These are phyloP conservation scores for Ctenomys sociabilis DNA, from an alignment of 2,113 vertebrate species.

Conservation along the genomic window DNA sequence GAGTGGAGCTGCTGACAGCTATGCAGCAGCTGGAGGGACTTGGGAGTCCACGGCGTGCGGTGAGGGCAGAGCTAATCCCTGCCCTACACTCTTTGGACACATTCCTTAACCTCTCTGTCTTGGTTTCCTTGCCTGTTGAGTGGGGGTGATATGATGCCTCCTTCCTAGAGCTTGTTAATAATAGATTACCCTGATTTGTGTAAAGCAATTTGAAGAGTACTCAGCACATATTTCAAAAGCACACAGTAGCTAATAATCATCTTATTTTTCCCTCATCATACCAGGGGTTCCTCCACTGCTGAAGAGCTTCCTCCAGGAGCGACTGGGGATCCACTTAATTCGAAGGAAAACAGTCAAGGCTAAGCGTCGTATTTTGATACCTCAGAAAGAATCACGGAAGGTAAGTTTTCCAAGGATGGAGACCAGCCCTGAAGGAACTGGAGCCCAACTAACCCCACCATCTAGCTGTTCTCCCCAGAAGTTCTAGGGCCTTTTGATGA, in stretches of 20 bases:
- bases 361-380: constrained; percentile 80
- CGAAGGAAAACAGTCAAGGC: constrained; percentile 72
- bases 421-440: neutral
- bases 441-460: neutral
- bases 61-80: neutral
- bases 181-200: neutral
- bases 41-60: neutral
- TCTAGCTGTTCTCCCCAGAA: neutral
- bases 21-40: neutral
- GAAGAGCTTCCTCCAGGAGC: constrained; percentile 88
- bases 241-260: neutral
- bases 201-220: neutral
- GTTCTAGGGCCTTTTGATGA: neutral
- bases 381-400: constrained; percentile 84
- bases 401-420: constrained; percentile 76
- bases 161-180: neutral
- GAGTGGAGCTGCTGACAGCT: neutral
- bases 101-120: constrained; percentile 1
- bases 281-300: constrained; percentile 89
- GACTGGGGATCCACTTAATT: constrained; percentile 87
- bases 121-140: neutral
- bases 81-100: neutral
- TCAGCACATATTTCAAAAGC: neutral
- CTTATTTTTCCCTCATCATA: constrained; percentile 27
- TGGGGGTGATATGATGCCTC: neutral